A percentile compares a stretch with the other conserved stretches of the same genome.
These are phyloP conservation scores for Phoxinus dragarum DNA, from an alignment of 2,797 vertebrate genomes.

Conservation along the genomic window DNA sequence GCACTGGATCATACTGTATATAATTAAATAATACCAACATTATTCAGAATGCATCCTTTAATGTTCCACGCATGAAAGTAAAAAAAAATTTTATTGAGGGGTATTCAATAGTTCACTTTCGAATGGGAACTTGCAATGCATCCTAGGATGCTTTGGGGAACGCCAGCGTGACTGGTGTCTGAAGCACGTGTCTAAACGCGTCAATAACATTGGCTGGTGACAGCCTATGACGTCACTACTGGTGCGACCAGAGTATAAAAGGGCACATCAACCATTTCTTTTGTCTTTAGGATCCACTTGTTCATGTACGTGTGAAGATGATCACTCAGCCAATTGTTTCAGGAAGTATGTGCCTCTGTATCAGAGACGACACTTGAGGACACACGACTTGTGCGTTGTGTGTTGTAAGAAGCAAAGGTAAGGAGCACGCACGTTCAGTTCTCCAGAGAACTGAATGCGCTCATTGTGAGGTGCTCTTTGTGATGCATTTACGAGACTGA, in stretches of 20 bases:
- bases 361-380: neutral
- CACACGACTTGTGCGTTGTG: neutral
- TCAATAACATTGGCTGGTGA: neutral
- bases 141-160: neutral
- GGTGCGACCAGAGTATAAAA: neutral
- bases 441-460: too few relatives aligned
- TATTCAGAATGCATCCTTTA: neutral
- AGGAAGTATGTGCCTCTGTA: neutral
- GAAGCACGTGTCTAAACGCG: neutral
- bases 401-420: neutral
- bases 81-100: neutral
- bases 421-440: too few relatives aligned
- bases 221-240: neutral
- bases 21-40: neutral
- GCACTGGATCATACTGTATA: neutral
- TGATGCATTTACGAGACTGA: neutral
- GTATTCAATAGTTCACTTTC: neutral
- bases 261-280: neutral
- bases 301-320: neutral
- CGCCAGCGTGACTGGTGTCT: neutral
- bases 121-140: neutral
- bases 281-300: neutral
- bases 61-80: neutral
- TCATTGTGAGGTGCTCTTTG: too few relatives aligned
- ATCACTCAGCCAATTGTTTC: neutral